These are phyloP conservation scores for Castor canadensis DNA, from an alignment of 2,113 vertebrate genomes.

Conservation along the genomic window DNA sequence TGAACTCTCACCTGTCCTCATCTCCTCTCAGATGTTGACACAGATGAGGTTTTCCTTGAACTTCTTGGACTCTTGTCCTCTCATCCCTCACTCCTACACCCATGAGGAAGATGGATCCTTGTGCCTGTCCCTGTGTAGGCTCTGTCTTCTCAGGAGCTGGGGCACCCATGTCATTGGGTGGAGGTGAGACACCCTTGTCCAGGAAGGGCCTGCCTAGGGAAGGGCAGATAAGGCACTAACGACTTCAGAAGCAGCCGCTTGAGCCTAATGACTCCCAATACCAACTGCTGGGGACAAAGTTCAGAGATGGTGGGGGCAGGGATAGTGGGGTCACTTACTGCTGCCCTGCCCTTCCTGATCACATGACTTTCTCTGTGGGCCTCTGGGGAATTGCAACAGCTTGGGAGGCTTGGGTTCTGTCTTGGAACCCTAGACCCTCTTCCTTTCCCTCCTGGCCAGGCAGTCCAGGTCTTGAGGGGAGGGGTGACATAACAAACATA, in stretches of 20 bases:
- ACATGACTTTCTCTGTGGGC: not conserved
- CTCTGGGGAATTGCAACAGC: not conserved
- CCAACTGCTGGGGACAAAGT: conserved; percentile 69
- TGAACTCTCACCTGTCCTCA: not conserved
- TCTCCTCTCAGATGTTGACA: conserved; percentile 13
- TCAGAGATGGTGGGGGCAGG: conserved; percentile 43
- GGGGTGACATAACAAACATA: not conserved
- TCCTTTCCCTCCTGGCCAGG: not conserved
- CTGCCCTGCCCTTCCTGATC: not conserved
- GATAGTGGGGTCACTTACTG: not conserved
- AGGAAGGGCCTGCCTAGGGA: conserved; percentile 8
- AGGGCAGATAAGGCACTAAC: conserved; percentile 48
- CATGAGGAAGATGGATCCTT: not conserved
- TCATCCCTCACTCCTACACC: not conserved
- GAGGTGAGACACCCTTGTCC: conserved; percentile 5
- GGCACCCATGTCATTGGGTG: not conserved
- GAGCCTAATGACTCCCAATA: conserved; percentile 39
- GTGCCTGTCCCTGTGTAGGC: not conserved
- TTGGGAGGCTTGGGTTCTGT: not conserved
- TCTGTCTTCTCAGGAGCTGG: not conserved
- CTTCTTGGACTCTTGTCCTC: not conserved
- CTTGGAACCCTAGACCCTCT: not conserved
- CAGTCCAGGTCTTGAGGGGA: not conserved
- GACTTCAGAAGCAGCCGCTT: conserved; percentile 23
- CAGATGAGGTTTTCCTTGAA: not conserved